phyloP scores from a whole-genome alignment of 2,797 vertebrate species.

The Eulemur albifrons region DNA sequence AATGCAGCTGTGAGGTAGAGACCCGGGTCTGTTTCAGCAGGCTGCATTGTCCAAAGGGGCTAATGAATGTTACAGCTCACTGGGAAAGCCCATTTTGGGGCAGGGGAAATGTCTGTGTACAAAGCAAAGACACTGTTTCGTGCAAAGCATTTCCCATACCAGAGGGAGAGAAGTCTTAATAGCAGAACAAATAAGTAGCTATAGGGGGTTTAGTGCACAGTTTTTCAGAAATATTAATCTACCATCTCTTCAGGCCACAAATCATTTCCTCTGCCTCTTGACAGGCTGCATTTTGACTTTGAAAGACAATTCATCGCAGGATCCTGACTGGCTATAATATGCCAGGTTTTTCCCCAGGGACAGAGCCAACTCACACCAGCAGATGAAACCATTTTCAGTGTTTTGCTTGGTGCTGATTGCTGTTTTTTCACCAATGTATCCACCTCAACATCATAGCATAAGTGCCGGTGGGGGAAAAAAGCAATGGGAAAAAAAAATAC shows the following conservation, averaged over 20 bases:
- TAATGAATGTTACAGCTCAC: conserved; percentile 70
- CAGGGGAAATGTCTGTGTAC: background rate
- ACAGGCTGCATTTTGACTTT: conserved; percentile 67
- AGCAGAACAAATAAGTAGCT: conserved; percentile 52
- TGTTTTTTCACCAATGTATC: background rate
- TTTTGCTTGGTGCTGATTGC: background rate
- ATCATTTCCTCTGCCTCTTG: conserved; percentile 69
- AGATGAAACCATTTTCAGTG: conserved; percentile 29
- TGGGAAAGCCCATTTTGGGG: background rate
- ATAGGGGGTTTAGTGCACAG: background rate
- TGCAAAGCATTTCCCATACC: conserved; percentile 27
- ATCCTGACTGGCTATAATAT: conserved; percentile 24
- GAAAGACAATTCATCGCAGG: conserved; percentile 62
- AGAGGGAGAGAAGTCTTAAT: conserved; percentile 1
- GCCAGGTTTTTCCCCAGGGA: conserved; percentile 35
- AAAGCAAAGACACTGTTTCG: conserved; percentile 41
- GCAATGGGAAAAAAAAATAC: background rate
- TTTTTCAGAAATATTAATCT: conserved; percentile 73
- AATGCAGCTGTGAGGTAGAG: conserved; percentile 65
- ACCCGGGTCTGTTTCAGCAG: conserved; percentile 9
- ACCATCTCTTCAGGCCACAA: conserved; percentile 61
- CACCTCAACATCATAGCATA: background rate
- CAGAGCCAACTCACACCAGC: background rate
- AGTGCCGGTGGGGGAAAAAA: background rate
- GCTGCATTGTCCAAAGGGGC: conserved; percentile 24